Conservation (phyloP, 2,797 vertebrate species). For the Hafferia zeledoni region DNA sequence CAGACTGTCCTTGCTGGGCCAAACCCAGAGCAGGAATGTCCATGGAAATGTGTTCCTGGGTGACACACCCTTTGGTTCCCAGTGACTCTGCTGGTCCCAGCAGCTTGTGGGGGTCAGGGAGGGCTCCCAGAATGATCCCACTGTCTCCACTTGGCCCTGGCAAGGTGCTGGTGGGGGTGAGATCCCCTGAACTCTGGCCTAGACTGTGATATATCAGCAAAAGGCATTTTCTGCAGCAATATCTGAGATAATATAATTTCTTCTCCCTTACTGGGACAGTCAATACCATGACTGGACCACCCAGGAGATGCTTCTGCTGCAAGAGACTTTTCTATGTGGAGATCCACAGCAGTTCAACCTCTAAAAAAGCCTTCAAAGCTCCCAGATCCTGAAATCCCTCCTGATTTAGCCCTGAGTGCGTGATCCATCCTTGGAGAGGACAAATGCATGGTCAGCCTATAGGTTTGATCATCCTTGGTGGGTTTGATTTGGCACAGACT, state of each 20-base stretch:
- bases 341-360: neutral
- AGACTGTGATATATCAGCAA: neutral
- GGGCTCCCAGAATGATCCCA: neutral
- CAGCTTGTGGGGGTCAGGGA: neutral
- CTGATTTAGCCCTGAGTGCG: neutral
- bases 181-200: neutral
- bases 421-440: neutral
- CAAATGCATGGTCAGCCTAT: accelerated
- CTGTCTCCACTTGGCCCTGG: neutral
- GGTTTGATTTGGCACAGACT: neutral
- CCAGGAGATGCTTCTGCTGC: neutral
- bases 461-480: neutral
- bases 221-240: neutral
- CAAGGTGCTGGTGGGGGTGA: neutral
- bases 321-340: neutral
- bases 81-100: neutral
- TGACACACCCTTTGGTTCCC: neutral
- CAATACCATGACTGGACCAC: neutral
- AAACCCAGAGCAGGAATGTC: neutral
- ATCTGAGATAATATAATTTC: neutral
- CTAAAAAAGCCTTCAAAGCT: neutral
- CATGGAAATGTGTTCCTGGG: neutral
- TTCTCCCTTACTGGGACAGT: neutral
- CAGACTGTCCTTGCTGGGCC: neutral
- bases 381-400: neutral